phyloP scores from a whole-genome alignment of 2,888 invertebrate species.

The Ochropleura plecta region DNA sequence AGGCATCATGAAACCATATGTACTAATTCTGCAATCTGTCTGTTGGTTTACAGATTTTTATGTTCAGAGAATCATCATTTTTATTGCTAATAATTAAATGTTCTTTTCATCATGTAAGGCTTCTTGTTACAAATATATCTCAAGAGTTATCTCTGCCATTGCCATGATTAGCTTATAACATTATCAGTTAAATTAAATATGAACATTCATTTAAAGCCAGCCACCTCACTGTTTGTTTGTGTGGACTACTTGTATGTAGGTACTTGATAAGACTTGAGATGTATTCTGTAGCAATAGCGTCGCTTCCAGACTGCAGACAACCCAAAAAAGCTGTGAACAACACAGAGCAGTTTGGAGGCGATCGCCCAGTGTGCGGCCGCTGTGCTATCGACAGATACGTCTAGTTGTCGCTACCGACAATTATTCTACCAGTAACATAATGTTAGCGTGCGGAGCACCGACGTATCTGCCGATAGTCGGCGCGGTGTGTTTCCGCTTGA shows the following conservation, averaged over 20 bases:
- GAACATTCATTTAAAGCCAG: slow-evolving; percentile 13
- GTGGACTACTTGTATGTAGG: background rate
- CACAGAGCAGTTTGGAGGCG: slow-evolving; percentile 21
- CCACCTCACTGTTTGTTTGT: slow-evolving; percentile 26
- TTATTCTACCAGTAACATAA: background rate
- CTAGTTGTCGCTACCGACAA: no score
- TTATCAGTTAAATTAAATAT: slow-evolving; percentile 23
- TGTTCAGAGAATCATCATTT: slow-evolving; percentile 22
- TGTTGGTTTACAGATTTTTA: slow-evolving; percentile 4
- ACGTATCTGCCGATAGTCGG: slow-evolving; percentile 17
- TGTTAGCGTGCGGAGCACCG: background rate
- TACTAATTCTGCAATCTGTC: background rate
- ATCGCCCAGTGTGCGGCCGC: slow-evolving; percentile 8
- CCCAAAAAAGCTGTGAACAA: background rate
- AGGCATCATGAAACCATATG: background rate
- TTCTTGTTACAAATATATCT: slow-evolving; percentile 55
- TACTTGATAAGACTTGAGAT: slow-evolving; percentile 55
- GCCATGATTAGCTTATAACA: slow-evolving; percentile 2
- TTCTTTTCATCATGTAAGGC: slow-evolving; percentile 49
- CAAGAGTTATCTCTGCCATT: slow-evolving; percentile 11
- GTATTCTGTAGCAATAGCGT: slow-evolving; percentile 51
- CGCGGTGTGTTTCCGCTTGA: slow-evolving; percentile 49
- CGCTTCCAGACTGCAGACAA: slow-evolving; percentile 11
- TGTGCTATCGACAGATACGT: slow-evolving; percentile 8
- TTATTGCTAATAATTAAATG: slow-evolving; percentile 24